Base-by-base conservation (phyloP, 2,113 vertebrate species). In the Columbina picui region DNA sequence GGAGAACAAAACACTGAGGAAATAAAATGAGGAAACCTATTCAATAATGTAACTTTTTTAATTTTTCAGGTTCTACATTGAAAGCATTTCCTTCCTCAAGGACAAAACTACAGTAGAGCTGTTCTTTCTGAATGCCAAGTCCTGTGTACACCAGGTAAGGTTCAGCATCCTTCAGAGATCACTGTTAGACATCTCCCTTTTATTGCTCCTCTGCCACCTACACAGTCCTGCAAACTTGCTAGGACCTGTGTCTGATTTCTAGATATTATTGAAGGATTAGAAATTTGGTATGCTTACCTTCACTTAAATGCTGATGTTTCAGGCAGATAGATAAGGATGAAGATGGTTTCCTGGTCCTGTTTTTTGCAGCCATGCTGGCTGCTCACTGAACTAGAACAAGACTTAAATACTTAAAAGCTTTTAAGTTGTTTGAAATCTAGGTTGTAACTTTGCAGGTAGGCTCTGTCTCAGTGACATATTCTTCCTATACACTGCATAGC, bases 61-160 rank as follows among this genome's bases (percentile, higher is more conserved):
- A 93, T 93, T 83, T 83, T 91, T 60, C 98, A 99, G 99, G 97
- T 99, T 99, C 98, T 99, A 99, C 96, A 99, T 99, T 63, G 99
- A 99, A 96, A 99, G 98, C 92, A 99, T 99, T 94, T 98, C 99
- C 34, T 99, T 98, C 93, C 95, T 99, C 84, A 99, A 99, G 97
- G 99, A 99, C 38, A 99, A 98, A 94, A 99, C 98, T 27, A 99
- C 99, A 0, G 99, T 99, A 71, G 99, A 99, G 94, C 98, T 99
- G 70, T 99, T 99, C 97, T 99, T 99, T 95, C 97, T 99, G 96
- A 99, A 99, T n/a, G 99, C 99, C 13, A 99, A 99, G 97, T 98
- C 98, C 68, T 98, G 98, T 25, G 98, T 99, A 34, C 99, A 98
- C 93, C 99, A 99, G 98, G 99, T 99, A 98, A 99, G 98, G 14